These are phyloP conservation scores for Brachyptera risi DNA, from an alignment of 2,888 invertebrate species.

Conservation along the genomic window DNA sequence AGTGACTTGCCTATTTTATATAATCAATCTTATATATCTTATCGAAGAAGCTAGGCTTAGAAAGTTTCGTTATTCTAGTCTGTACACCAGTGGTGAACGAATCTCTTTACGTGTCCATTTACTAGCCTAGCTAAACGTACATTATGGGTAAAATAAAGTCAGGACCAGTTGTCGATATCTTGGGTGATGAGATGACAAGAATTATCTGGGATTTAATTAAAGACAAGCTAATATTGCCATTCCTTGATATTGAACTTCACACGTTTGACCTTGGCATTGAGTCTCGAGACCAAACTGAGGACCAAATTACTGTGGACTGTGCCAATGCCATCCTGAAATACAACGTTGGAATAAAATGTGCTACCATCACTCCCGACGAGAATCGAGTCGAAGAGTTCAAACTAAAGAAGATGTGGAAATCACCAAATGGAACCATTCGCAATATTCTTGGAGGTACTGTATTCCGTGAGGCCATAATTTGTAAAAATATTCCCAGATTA, in stretches of 20 bases:
- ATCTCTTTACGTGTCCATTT: not conserved
- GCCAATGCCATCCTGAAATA: conserved; percentile 95
- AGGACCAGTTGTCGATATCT: conserved; percentile 86
- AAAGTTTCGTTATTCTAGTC: not conserved
- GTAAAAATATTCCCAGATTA: conserved; percentile 90
- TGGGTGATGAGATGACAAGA: conserved; percentile 96
- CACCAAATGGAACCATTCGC: conserved; percentile 84
- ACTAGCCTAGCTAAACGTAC: not conserved
- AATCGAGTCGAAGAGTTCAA: conserved; percentile 89
- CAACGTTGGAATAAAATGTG: conserved; percentile 98
- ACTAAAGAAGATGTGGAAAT: conserved; percentile 86
- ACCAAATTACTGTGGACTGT: conserved; percentile 94
- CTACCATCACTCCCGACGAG: conserved; percentile 97
- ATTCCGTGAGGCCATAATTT: conserved; percentile 83
- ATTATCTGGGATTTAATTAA: conserved; percentile 99
- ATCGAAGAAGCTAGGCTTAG: not conserved
- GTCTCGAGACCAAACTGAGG: conserved; percentile 88
- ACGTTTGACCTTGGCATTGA: conserved; percentile 94
- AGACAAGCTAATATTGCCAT: conserved; percentile 92
- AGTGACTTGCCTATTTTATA: conserved; percentile 7
- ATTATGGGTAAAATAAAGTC: conserved; percentile 48
- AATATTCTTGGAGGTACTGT: conserved; percentile 82
- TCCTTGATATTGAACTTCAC: conserved; percentile 91
- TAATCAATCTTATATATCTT: not conserved
- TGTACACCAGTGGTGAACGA: not conserved